These are phyloP conservation scores for Aleiodes alternator DNA, from an alignment of 2,888 invertebrate genomes.

Conservation along the genomic window DNA sequence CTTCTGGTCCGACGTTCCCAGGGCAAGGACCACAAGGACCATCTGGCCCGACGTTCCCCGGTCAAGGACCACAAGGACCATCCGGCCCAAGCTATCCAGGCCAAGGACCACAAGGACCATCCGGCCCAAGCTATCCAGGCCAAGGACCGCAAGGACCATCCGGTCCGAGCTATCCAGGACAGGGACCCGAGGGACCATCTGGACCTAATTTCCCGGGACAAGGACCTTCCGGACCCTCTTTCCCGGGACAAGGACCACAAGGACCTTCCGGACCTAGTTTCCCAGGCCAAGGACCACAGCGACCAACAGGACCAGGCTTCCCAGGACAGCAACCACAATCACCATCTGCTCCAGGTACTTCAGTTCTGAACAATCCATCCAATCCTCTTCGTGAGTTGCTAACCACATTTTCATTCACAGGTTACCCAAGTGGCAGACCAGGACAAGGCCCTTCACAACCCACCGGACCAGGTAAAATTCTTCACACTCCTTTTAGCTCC, in stretches of 20 bases:
- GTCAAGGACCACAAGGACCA: constrained; percentile 57
- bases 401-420: constrained; percentile 53
- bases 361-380: constrained; percentile 52
- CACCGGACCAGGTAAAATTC: constrained; percentile 38
- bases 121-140: constrained; percentile 46
- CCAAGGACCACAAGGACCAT: constrained; percentile 52
- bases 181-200: constrained; percentile 52
- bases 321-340: constrained; percentile 52
- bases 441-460: constrained; percentile 47
- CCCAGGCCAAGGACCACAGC: constrained; percentile 59
- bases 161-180: constrained; percentile 64
- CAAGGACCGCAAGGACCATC: constrained; percentile 56
- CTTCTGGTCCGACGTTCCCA: constrained; percentile 59
- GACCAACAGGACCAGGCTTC: constrained; percentile 53
- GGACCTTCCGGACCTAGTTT: constrained; percentile 65
- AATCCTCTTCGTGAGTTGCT: too few species aligned
- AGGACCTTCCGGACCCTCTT: constrained; percentile 59
- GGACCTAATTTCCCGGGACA: constrained; percentile 54
- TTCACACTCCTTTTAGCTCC: too few species aligned
- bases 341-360: constrained; percentile 46
- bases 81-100: constrained; percentile 44
- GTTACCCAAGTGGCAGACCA: constrained; percentile 63
- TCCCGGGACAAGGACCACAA: constrained; percentile 59
- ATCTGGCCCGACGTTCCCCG: constrained; percentile 65
- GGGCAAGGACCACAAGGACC: constrained; percentile 58